Percentiles rank a stretch among this genome's conserved stretches.
Conservation (phyloP, 2,888 invertebrate species). For the Pristionchus entomophagus region DNA sequence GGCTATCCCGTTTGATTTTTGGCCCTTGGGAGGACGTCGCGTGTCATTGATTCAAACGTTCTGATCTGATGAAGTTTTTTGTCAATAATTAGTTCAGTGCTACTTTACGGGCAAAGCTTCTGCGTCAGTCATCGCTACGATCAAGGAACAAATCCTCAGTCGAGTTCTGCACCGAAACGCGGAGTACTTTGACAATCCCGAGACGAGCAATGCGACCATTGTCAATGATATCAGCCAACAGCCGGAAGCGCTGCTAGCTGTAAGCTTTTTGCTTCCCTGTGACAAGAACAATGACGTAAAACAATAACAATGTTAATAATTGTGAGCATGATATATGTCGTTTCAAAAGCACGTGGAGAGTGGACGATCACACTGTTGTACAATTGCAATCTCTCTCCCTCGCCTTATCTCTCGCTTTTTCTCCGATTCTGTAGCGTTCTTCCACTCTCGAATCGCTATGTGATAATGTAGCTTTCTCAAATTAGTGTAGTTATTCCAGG, state of each 20-base stretch:
- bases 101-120: neutral
- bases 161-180: neutral
- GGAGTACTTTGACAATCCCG: neutral
- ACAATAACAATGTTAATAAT: neutral
- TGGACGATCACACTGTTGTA: too few species aligned
- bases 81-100: neutral
- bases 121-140: neutral
- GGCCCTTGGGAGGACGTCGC: too few species aligned
- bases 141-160: neutral
- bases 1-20: too few species aligned
- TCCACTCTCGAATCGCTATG: too few species aligned
- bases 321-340: too few species aligned
- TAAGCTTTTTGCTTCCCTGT: neutral
- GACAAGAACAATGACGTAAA: too few species aligned
- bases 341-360: too few species aligned
- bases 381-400: too few species aligned
- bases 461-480: neutral
- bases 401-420: too few species aligned
- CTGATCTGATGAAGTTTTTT: too few species aligned
- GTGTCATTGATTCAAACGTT: too few species aligned
- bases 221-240: neutral
- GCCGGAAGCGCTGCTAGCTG: neutral
- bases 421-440: too few species aligned
- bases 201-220: neutral
- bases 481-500: slow-evolving; percentile 49